Base-by-base conservation (phyloP, 2,888 invertebrate genomes). In the Oscheius sp. region DNA sequence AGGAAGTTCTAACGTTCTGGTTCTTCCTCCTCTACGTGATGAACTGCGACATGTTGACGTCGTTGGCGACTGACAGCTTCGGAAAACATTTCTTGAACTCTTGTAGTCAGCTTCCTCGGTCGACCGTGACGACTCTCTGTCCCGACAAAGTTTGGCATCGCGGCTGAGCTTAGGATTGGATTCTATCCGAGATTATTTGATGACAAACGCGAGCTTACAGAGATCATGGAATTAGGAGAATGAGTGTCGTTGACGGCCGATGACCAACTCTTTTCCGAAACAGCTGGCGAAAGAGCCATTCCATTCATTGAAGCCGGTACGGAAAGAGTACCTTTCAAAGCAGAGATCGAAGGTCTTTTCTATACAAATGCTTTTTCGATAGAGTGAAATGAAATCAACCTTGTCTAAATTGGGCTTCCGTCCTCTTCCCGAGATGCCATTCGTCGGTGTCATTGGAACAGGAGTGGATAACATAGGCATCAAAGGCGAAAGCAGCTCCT, bases 81-180 rank as follows among this genome's bases (percentile, higher is more conserved):
- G 67, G 78, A 80, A 70, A 85, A 78, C 85, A 85, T 85, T 67
- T 85, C 84, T 56, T 82, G 80, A 1, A 85, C 84, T 5, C 80
- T 72, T 17, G 75, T 74, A 2, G 85, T 85, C 68, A 85, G 56
- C 79, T 85, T 85, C 56, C 85, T 74, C 33, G 78, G 81, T 17
- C 85, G 47, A 57, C 85, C 85, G 64, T 85, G 84, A 30, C 82
- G 63, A 45, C 83, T 82, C 62, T 84, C 83, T 5, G 71, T 65
- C 2, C 78, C 78, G 17, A 75, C 73, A 57, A 82, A 82, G 24
- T 75, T 75, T 0, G 80, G 78, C 67, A 80, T 74, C 4, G 67
- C 22, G 14, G 64, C n/a, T 6, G 64, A 33, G 6, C 17, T 14
- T 28, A 64, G 14, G 22, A 51, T 26, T 22, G 45, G 44, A n/a